Percentiles rank a stretch among this genome's conserved stretches.
These are phyloP conservation scores for Limnephilus auricula DNA, from an alignment of 2,888 invertebrate genomes.

Conservation along the genomic window DNA sequence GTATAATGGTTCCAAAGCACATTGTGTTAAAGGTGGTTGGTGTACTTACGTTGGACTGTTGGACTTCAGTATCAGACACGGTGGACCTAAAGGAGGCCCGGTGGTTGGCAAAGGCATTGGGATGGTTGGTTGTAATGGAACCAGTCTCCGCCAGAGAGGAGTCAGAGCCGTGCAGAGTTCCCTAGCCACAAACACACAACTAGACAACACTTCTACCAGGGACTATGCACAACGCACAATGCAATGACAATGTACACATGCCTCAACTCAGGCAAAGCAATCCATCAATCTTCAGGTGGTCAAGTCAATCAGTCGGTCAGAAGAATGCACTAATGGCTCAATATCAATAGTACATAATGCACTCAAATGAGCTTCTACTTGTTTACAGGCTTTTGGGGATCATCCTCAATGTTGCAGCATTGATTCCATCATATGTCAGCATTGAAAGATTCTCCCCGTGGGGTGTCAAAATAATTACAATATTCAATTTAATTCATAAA, in stretches of 20 bases:
- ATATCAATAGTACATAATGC: too few relatives aligned
- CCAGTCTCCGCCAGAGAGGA: slow-evolving; percentile 83
- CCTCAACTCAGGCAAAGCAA: slow-evolving; percentile 46
- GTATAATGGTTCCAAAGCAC: neutral
- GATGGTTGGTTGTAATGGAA: slow-evolving; percentile 88
- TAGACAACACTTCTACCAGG: slow-evolving; percentile 66
- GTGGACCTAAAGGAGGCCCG: slow-evolving; percentile 91
- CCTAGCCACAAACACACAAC: slow-evolving; percentile 75
- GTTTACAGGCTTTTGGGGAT: neutral
- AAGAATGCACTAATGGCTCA: too few relatives aligned
- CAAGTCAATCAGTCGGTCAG: too few relatives aligned
- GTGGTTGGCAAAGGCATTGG: slow-evolving; percentile 84
- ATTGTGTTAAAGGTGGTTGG: slow-evolving; percentile 65
- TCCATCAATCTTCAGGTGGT: neutral
- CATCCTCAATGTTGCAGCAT: neutral
- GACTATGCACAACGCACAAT: slow-evolving; percentile 10
- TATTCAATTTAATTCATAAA: neutral
- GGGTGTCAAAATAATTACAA: neutral
- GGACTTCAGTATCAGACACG: slow-evolving; percentile 96
- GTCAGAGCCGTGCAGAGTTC: slow-evolving; percentile 83
- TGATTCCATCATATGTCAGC: neutral
- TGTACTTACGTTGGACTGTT: slow-evolving; percentile 90
- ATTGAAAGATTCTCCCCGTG: neutral
- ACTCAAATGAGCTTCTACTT: neutral
- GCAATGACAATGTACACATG: slow-evolving; percentile 32